Evolutionary conservation across 2,888 invertebrate species (phyloP).

Genomic region (Alcis repandata): DNA sequence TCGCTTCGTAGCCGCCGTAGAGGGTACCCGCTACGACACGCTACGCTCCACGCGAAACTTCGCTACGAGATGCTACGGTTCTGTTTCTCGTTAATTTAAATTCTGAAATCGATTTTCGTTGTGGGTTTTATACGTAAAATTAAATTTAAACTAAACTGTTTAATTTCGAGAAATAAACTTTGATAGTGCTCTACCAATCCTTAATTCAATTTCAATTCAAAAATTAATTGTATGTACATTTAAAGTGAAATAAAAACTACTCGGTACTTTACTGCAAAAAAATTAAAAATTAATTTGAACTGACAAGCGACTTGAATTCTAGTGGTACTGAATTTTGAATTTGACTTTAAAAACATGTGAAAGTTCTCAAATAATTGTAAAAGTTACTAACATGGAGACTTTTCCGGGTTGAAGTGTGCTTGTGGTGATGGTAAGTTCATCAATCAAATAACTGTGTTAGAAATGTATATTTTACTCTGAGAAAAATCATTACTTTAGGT

Average conservation of each 20-base stretch:
- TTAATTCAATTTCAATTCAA: not conserved
- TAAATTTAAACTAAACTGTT: not conserved
- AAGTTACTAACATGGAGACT: conserved; percentile 20
- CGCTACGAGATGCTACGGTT: conserved; percentile 25
- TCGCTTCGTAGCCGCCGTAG: conserved; percentile 59
- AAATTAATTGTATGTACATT: not conserved
- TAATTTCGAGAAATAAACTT: not conserved
- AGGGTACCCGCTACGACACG: conserved; percentile 55
- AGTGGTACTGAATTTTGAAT: not conserved
- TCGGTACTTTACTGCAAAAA: too few species aligned
- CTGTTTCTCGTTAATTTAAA: not conserved
- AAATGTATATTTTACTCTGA: too few species aligned
- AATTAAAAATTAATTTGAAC: too few species aligned
- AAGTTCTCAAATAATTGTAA: not conserved
- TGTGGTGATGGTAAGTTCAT: conserved; percentile 38
- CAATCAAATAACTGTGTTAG: too few species aligned
- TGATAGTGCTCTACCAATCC: not conserved
- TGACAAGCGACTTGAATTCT: too few species aligned
- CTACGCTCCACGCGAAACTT: conserved; percentile 57
- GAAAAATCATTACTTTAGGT: too few species aligned
- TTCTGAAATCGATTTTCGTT: not conserved
- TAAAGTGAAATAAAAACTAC: not conserved
- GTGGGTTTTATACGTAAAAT: not conserved
- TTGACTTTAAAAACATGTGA: conserved; percentile 12
- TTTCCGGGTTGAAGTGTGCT: conserved; percentile 24